Evolutionary conservation across 2,113 vertebrate genomes (phyloP), one percentile per base, ranked within the genome.

Genomic region (Spea bombifrons): DNA sequence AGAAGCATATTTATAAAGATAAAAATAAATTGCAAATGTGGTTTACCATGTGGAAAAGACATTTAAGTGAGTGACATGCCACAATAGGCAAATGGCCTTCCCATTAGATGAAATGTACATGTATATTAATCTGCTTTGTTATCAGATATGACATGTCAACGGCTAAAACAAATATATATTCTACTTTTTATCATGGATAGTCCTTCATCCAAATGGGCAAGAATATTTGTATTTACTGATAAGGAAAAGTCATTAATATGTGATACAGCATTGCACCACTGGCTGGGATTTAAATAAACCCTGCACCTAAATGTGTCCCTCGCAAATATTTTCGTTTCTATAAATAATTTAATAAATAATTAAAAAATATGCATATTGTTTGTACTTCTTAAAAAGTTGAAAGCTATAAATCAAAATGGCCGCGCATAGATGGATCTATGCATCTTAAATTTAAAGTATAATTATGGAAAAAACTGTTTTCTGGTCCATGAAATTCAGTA

Each of bases 211-310:
- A 69, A 76, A 8, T 8, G 46, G 65, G 57, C 75, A 68, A 55
- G 43, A 59, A 68, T 17, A 76, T 69, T 69, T 9, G 45, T 75
- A 66, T 66, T 75, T 66, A 66, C 74, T 48, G 65, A 69, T 69
- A 69, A 76, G 66, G 43, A 45, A 66, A 43, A 68, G 46, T 67
- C 13, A 68, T 68, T 68, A 46, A 68, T n/a, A 5, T 12, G 9
- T 68, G n/a, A 47, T 59, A 8, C 17, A 13, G 6, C 46, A 44
- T 8, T 53, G 50, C 10, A 57, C 43, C 47, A 30, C 8, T 8
- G 44, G 49, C 53, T 50, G 13, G 17, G 10, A 16, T 52, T 66
- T 53, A 44, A 66, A 49, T 66, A 49, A 76, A 63, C 13, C 3
- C 47, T 75, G n/a, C 30, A 5, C 7, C 9, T 55, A 15, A 5